Percentiles rank a stretch among this genome's conserved stretches.
Conservation (phyloP, 2,113 vertebrate species). For the Crotalus viridis region DNA sequence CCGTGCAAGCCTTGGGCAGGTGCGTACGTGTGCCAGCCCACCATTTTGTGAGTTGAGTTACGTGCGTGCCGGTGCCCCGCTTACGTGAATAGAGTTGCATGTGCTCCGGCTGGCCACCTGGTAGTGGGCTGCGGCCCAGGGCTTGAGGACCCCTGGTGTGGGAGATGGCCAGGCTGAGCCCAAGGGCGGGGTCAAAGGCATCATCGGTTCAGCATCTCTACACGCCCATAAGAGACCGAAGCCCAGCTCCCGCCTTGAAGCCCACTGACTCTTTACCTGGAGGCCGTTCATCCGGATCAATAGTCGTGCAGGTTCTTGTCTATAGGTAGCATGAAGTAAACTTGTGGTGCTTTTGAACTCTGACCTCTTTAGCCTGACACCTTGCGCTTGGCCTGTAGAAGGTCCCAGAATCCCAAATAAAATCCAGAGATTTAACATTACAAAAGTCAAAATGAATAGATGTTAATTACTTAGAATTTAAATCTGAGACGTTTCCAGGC, state of each 20-base stretch:
- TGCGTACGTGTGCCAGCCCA: too few species aligned
- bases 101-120: too few species aligned
- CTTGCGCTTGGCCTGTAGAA: background rate
- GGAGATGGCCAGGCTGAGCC: background rate
- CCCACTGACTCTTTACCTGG: background rate
- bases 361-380: background rate
- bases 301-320: background rate
- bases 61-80: too few species aligned
- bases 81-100: too few species aligned
- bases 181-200: background rate
- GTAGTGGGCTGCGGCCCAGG: too few species aligned
- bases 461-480: background rate
- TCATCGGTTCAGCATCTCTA: background rate
- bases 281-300: background rate
- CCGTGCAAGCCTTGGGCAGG: too few species aligned
- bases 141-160: too few species aligned
- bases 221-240: background rate
- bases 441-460: background rate
- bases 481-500: background rate
- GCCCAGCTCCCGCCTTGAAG: background rate
- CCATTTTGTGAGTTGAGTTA: too few species aligned
- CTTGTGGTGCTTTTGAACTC: background rate
- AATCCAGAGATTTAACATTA: background rate
- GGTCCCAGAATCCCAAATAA: background rate
- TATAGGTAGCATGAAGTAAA: background rate